Conservation (phyloP, 1,140 invertebrate species). For the Magallana ariakensis region DNA sequence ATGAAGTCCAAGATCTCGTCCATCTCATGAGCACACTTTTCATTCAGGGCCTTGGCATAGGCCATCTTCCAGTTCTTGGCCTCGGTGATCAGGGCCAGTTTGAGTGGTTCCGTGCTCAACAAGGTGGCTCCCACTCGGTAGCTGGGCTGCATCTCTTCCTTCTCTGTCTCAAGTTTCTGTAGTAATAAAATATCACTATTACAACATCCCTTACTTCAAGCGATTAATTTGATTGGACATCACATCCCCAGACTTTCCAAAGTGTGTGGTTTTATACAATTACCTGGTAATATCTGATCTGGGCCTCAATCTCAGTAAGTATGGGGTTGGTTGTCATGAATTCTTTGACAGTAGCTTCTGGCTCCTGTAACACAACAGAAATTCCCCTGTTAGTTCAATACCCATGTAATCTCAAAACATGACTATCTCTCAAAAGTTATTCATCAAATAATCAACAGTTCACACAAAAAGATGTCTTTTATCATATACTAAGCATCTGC, state of each 20-base stretch:
- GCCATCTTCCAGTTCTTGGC: conserved; percentile 90
- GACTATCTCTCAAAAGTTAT: too few species aligned
- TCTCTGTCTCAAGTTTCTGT: conserved; percentile 77
- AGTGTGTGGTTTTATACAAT: not conserved
- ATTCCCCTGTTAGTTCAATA: too few species aligned
- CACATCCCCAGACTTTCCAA: not conserved
- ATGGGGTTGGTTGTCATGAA: conserved; percentile 87
- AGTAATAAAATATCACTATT: not conserved
- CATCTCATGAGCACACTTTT: conserved; percentile 96
- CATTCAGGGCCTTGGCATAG: conserved; percentile 95
- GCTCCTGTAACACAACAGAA: conserved; percentile 81
- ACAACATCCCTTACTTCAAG: not conserved
- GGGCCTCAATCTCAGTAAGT: conserved; percentile 90
- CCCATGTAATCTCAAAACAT: too few species aligned
- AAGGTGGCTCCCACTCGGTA: conserved; percentile 78
- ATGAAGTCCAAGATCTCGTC: conserved; percentile 82
- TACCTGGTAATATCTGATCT: conserved; percentile 82
- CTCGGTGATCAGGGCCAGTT: conserved; percentile 91
- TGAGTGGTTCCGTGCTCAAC: conserved; percentile 87
- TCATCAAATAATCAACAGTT: too few species aligned
- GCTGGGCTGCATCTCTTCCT: conserved; percentile 76
- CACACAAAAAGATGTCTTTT: too few species aligned
- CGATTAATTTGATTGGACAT: not conserved
- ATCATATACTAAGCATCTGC: too few species aligned
- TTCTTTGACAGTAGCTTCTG: conserved; percentile 87